Conservation (phyloP, 1,140 invertebrate genomes). For the Cherax quadricarinatus region DNA sequence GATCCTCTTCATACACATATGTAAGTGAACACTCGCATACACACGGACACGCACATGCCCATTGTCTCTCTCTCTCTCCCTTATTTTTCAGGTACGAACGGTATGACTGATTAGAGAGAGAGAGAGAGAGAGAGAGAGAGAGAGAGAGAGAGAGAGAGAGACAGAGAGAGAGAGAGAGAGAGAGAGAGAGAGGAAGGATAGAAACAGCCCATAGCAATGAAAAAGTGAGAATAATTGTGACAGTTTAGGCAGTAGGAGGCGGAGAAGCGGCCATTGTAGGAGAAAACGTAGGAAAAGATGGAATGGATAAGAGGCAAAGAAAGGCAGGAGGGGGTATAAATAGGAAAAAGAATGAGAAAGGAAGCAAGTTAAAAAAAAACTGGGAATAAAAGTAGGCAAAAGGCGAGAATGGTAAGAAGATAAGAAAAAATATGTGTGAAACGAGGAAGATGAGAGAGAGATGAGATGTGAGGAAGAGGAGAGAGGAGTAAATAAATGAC, state of each 20-base stretch:
- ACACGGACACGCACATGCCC: no score
- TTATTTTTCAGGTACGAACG: no score
- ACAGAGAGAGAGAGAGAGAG: neutral
- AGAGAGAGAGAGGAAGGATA: neutral
- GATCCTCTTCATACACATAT: no score
- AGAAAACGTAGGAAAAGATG: neutral
- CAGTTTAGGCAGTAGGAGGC: neutral
- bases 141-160: neutral
- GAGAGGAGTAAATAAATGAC: no score
- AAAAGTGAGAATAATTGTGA: neutral
- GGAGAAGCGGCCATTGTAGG: neutral
- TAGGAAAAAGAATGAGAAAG: neutral
- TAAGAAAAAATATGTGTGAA: no score
- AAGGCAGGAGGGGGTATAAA: neutral
- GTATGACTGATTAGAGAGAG: no score
- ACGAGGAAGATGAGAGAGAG: no score
- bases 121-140: neutral
- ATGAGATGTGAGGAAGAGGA: no score
- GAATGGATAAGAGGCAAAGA: neutral
- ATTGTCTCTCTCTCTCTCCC: no score
- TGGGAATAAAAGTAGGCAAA: neutral
- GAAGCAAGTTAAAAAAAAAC: neutral
- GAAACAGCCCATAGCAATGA: neutral
- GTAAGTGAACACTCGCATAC: no score
- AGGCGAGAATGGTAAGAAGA: no score